Base-by-base conservation (phyloP, 2,888 invertebrate species). In the Drosophila neutralis region DNA sequence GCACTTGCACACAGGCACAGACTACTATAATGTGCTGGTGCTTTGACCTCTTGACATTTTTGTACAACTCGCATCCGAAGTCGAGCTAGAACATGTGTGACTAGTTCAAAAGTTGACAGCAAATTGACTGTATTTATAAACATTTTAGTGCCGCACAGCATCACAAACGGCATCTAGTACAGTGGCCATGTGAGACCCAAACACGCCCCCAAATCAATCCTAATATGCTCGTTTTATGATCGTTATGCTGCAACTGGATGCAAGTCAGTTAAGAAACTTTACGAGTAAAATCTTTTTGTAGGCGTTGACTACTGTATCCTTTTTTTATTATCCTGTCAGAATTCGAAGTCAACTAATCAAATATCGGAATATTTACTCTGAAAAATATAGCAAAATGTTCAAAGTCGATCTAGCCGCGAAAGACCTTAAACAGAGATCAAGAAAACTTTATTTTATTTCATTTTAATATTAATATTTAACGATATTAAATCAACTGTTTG, bases 81-180 rank as follows among this genome's bases (percentile, higher is more conserved):
- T 45, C 59, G 77, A 72, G 63, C 64, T 63, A 45, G 45, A 80
- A 87, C 89, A 89, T 82, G 82, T 87, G 89, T 82, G 87, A 77
- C 83, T 65, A 80, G 89, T 89, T 87, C 87, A 85, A 87, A 77
- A 87, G 87, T 82, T 87, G 87, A 87, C 87, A 80, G 76, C 81
- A 85, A 87, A 87, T 87, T 89, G 87, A 87, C 89, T 85, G 80
- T 82, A 89, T 89, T 89, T 83, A 87, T 89, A 87, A 87, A 87
- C 83, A 87, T 76, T 86, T 78, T 76, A 74, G 69, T 76, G 76
- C 82, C 57, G 36, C 57, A 49, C 59, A 45, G 54, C 54, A 54
- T n/a, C 52, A 60, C 42, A 59, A 29, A 18, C 11, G 33, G 27
- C 13, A 59, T 27, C 29, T 33, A 49, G 8, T 52, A 45, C 49